Percentiles rank a stretch among this genome's conserved stretches.
Evolutionary conservation across 2,888 invertebrate species (phyloP).

Genomic region (Coecobrya sp.): DNA sequence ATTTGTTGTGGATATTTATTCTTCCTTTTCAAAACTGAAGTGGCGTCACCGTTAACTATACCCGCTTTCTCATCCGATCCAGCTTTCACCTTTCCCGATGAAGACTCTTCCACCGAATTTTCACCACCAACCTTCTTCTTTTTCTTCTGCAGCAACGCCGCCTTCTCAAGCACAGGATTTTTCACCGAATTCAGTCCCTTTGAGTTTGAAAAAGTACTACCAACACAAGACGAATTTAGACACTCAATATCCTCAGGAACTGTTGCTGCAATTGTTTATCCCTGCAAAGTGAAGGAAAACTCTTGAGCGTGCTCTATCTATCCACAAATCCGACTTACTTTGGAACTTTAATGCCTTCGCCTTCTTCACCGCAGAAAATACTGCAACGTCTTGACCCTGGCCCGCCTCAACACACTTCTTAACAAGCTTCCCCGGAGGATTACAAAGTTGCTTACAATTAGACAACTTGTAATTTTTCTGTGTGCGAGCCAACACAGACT

Average conservation of each 20-base stretch:
- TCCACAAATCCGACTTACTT: slow-evolving; percentile 72
- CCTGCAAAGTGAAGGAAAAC: slow-evolving; percentile 63
- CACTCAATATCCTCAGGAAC: slow-evolving; percentile 73
- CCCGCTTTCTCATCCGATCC: not conserved
- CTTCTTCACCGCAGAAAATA: not conserved
- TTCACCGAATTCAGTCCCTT: not conserved
- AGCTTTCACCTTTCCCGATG: not conserved
- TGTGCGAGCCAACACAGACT: slow-evolving; percentile 84
- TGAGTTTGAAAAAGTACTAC: not conserved
- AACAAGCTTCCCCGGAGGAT: slow-evolving; percentile 31
- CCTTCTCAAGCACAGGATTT: slow-evolving; percentile 3
- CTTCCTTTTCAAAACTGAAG: slow-evolving; percentile 47
- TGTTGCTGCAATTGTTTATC: slow-evolving; percentile 62
- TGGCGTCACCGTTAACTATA: not conserved
- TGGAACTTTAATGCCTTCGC: slow-evolving; percentile 61
- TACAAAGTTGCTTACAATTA: slow-evolving; percentile 38
- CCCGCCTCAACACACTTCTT: not conserved
- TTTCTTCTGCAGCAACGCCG: not conserved
- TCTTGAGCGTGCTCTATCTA: slow-evolving; percentile 64
- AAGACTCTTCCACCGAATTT: not conserved
- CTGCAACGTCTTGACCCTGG: not conserved
- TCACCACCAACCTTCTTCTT: not conserved
- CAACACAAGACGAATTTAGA: slow-evolving; percentile 48
- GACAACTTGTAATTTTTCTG: slow-evolving; percentile 82
- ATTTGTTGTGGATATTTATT: slow-evolving; percentile 38